Evolutionary conservation across 1,140 invertebrate species (phyloP), one percentile per base, ranked within the genome.

Genomic region (Bombus turneri): DNA sequence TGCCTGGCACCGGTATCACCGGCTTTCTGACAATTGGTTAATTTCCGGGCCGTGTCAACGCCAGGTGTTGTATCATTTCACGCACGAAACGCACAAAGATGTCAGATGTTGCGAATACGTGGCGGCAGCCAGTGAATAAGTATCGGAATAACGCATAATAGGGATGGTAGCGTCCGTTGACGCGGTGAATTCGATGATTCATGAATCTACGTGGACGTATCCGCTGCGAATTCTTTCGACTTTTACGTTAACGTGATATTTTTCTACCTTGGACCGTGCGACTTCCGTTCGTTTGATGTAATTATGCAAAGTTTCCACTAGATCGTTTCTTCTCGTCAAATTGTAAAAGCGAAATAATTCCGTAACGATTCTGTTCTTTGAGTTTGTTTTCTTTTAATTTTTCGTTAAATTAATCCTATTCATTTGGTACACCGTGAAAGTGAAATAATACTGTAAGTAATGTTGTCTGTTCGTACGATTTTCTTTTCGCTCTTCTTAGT

Each of bases 31-130:
- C 87, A 89, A 89, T 87, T 66, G 73, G 59, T 75, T 89, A 85
- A 89, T 89, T 89, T 89, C 86, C 87, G 78, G 78, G 28, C 71
- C 28, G 34, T 57, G 86, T 87, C 87, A 85, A 34, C 87, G 41
- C 83, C 87, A 87, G 82, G 75, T 72, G 86, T 72, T 73, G 78
- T 53, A 62, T 64, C 69, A 47, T 68, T 81, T 81, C 83, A 68
- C 41, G 59, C 77, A 81, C 53, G 66, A 77, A 87, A 59, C 69
- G 78, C 62, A 41, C 59, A 62, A 85, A 87, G 68, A 85, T 77
- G 82, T 87, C 86, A 85, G 69, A 81, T 81, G 82, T 80, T 66
- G 78, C 83, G 82, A 79, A 79, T 79, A 79, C 37, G 73, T 34
- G 0, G 22, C 31, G 12, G n/a, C 41, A 25, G 37, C 37, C 73